Conservation (phyloP, 2,888 invertebrate genomes). For the Muschampia plurimacula region DNA sequence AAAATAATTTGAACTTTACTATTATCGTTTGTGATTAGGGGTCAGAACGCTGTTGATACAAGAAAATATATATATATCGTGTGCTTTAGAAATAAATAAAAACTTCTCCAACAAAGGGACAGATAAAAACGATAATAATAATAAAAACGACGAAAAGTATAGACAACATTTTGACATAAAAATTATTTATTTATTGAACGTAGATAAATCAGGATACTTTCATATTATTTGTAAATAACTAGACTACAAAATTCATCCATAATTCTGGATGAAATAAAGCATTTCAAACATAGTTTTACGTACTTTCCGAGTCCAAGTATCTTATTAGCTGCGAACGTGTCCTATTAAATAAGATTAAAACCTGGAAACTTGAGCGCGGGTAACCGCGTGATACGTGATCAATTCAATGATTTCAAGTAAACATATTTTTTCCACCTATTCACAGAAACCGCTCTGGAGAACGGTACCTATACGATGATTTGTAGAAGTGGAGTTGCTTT, state of each 20-base stretch:
- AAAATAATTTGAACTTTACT: too few species aligned
- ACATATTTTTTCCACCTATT: constrained; percentile 20
- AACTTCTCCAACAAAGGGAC: too few species aligned
- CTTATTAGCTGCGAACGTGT: constrained; percentile 31
- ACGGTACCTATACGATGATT: background rate
- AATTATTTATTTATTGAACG: too few species aligned
- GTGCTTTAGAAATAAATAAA: too few species aligned
- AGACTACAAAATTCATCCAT: background rate
- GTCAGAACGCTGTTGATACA: too few species aligned
- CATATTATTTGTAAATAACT: background rate
- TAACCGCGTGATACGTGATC: constrained; percentile 32
- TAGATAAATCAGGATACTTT: too few species aligned
- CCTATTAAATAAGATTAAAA: constrained; percentile 33
- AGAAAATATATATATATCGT: background rate
- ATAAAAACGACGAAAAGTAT: too few species aligned
- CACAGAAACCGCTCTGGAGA: constrained; percentile 1
- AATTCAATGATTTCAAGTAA: constrained; percentile 26
- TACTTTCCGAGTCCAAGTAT: constrained; percentile 13
- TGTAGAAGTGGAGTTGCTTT: background rate
- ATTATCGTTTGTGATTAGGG: too few species aligned
- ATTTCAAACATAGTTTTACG: constrained; percentile 7
- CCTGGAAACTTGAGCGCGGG: constrained; percentile 26
- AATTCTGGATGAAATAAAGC: background rate
- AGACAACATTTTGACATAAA: too few species aligned
- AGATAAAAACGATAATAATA: too few species aligned